Evolutionary conservation across 2,888 invertebrate species (phyloP).

Genomic region (Gerris lacustris): DNA sequence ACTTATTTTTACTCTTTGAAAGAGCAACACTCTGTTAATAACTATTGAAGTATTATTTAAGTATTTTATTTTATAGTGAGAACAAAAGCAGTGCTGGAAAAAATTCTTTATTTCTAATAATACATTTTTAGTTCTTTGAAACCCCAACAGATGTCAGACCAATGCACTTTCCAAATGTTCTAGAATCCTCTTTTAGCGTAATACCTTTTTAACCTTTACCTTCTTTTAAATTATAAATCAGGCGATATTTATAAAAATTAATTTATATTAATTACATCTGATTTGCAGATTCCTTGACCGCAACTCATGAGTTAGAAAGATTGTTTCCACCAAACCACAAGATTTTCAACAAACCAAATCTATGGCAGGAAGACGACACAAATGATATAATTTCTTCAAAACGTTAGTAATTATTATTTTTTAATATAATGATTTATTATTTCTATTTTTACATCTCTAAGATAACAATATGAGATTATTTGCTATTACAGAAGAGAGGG

Average conservation of each 20-base stretch:
- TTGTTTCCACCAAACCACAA: constrained; percentile 44
- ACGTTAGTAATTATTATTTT: constrained; percentile 15
- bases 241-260: not conserved
- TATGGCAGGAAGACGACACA: constrained; percentile 20
- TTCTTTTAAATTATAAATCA: not conserved
- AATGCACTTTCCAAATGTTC: not conserved
- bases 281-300: constrained; percentile 41
- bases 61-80: no score
- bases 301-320: constrained; percentile 52
- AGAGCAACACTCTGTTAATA: no score
- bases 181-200: constrained; percentile 31
- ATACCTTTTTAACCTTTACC: not conserved
- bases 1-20: no score
- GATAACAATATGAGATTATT: not conserved
- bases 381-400: constrained; percentile 21
- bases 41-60: no score
- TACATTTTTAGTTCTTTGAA: not conserved
- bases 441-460: not conserved
- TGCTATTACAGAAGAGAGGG: no score
- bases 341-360: constrained; percentile 19
- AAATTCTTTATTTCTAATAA: not conserved
- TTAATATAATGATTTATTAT: not conserved
- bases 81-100: no score
- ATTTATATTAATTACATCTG: constrained; percentile 3
- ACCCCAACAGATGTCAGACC: not conserved